Evolutionary conservation across 2,888 invertebrate species (phyloP).

Genomic region (Dynastes maya): DNA sequence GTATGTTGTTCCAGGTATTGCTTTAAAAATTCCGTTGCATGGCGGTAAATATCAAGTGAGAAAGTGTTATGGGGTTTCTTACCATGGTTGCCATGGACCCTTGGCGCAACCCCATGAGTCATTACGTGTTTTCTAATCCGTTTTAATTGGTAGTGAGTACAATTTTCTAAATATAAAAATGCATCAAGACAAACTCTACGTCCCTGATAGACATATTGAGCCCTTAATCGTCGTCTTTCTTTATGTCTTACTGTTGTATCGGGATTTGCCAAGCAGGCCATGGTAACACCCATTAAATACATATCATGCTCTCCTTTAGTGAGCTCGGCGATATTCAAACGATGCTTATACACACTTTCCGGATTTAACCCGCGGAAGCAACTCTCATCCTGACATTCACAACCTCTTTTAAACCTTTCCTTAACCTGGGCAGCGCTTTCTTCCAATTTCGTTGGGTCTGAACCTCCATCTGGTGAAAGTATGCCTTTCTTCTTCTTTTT

Average conservation of each 20-base stretch:
- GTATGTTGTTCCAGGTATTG: conserved; percentile 81
- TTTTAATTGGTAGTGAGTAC: conserved; percentile 85
- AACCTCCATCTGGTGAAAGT: conserved; percentile 68
- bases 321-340: conserved; percentile 84
- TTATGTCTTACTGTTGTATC: conserved; percentile 82
- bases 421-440: conserved; percentile 81
- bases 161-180: conserved; percentile 85
- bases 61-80: conserved; percentile 88
- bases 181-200: conserved; percentile 85
- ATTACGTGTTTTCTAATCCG: conserved; percentile 85
- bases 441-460: conserved; percentile 79
- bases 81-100: conserved; percentile 86
- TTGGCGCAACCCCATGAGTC: conserved; percentile 84
- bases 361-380: conserved; percentile 84
- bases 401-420: conserved; percentile 80
- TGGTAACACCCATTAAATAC: conserved; percentile 89
- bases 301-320: conserved; percentile 88
- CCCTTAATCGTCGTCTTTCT: conserved; percentile 80
- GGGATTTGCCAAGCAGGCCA: conserved; percentile 85
- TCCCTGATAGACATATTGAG: conserved; percentile 86
- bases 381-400: conserved; percentile 84
- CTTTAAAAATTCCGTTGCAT: conserved; percentile 84
- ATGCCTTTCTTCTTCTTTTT: conserved; percentile 71
- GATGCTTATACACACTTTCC: conserved; percentile 83
- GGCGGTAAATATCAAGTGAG: conserved; percentile 84